Evolutionary conservation across 2,888 invertebrate genomes (phyloP).

Genomic region (Dynastes hyllus): DNA sequence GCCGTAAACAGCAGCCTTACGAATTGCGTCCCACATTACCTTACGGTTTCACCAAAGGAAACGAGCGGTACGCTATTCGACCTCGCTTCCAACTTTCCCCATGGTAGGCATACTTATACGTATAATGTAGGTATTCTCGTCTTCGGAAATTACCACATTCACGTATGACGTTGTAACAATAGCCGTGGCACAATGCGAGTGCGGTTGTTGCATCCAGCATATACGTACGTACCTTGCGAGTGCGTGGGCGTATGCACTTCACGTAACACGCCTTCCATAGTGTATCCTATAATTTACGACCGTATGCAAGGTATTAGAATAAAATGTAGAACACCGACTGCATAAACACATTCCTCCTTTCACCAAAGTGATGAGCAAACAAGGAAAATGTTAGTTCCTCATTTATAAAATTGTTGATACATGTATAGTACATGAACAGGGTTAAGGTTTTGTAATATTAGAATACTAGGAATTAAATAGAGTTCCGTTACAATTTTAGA

Average conservation of each 20-base stretch:
- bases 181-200: constrained; percentile 28
- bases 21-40: constrained; percentile 28
- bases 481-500: too few relatives aligned
- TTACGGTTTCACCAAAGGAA: constrained; percentile 22
- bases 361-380: constrained; percentile 5
- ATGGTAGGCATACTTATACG: constrained; percentile 29
- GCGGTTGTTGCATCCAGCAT: constrained; percentile 42
- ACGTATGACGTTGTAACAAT: constrained; percentile 45
- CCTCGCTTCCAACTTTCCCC: constrained; percentile 60
- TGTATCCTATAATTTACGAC: constrained; percentile 49
- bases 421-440: constrained; percentile 1
- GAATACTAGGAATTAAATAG: too few relatives aligned
- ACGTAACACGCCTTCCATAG: constrained; percentile 51
- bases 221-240: constrained; percentile 41
- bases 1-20: neutral
- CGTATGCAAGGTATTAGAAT: constrained; percentile 48
- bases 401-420: constrained; percentile 9
- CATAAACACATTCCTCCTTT: constrained; percentile 42
- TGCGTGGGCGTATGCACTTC: constrained; percentile 57
- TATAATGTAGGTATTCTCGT: constrained; percentile 34
- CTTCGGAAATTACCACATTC: constrained; percentile 41
- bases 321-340: constrained; percentile 48
- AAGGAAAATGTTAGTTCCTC: constrained; percentile 11
- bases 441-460: neutral
- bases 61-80: constrained; percentile 46